Base-by-base conservation (phyloP, 2,888 invertebrate genomes). In the Gymnocheta viridis region DNA sequence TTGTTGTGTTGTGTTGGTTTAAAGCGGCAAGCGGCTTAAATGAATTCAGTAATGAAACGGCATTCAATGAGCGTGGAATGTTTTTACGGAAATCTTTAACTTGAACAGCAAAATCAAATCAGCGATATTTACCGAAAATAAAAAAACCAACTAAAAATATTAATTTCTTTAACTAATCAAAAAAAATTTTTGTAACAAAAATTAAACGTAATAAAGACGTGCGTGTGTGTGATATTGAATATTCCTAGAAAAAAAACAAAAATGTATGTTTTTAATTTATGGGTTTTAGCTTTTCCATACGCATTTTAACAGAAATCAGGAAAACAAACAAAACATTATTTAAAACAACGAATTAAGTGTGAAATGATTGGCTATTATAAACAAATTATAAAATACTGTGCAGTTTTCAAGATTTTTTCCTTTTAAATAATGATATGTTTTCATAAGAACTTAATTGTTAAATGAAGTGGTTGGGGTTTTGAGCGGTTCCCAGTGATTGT, bases 11-110 rank as follows among this genome's bases (percentile, higher is more conserved):
- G 51, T 47, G 38, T 66, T 51, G 69, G 73, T 82, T 67, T 64
- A 67, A 79, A 62, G 51, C 51, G 76, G 47, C 74, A 85, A 32
- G 60, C 82, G 85, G 74, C 74, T 84, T 73, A 62, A 78, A 78
- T 73, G 54, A 81, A 78, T 83, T 86, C 89, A 91, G 91, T 91
- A 89, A 89, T 88, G 88, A 89, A 90, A 88, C 90, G 89, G 89
- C 90, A 87, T 89, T 90, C 89, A 87, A 85, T 87, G 89, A 88
- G 89, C 87, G 73, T 80, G 86, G 88, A 86, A 87, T 86, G 87
- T 80, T 86, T 77, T 73, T 51, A 64, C 85, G 81, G 80, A 77
- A 82, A 72, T 76, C 58, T 58, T 38, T 72, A 80, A 58, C 38
- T 77, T 76, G 19, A 69, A 69, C 1, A 64, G 19, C 49, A 49